These are phyloP conservation scores for Philaethria dido DNA, from an alignment of 2,888 invertebrate genomes.

Conservation along the genomic window DNA sequence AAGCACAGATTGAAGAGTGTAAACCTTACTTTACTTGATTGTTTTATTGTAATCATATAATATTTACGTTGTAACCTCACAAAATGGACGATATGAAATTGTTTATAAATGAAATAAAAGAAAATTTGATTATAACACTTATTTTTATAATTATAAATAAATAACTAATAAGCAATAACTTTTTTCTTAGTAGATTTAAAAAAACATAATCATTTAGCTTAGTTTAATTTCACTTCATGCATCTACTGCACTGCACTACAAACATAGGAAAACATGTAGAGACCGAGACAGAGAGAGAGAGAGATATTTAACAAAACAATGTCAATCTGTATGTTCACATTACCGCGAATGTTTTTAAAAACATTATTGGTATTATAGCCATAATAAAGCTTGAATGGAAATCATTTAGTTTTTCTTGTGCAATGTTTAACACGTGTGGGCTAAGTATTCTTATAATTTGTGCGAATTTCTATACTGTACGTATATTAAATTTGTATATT, in stretches of 20 bases:
- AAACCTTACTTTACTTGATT: conserved; percentile 46
- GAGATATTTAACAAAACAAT: neutral
- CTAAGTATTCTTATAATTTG: neutral
- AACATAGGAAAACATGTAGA: too few relatives aligned
- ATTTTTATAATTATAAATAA: neutral
- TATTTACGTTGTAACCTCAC: neutral
- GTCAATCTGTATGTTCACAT: neutral
- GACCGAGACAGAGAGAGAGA: too few relatives aligned
- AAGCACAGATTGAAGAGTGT: conserved; percentile 58
- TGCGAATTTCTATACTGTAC: neutral
- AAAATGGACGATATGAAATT: neutral
- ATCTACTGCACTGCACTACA: too few relatives aligned
- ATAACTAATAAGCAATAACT: neutral
- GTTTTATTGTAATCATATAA: too few relatives aligned
- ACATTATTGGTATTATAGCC: neutral
- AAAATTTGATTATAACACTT: neutral
- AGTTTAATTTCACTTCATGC: too few relatives aligned
- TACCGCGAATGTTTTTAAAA: conserved; percentile 6
- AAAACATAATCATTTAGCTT: too few relatives aligned
- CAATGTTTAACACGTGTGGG: neutral
- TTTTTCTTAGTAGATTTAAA: neutral
- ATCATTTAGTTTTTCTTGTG: neutral
- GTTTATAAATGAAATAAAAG: neutral
- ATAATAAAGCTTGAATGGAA: neutral
- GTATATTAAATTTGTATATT: too few relatives aligned